Percentiles rank a stretch among this genome's conserved stretches.
phyloP scores from a whole-genome alignment of 2,797 vertebrate genomes.

The Lycodopsis pacificus region DNA sequence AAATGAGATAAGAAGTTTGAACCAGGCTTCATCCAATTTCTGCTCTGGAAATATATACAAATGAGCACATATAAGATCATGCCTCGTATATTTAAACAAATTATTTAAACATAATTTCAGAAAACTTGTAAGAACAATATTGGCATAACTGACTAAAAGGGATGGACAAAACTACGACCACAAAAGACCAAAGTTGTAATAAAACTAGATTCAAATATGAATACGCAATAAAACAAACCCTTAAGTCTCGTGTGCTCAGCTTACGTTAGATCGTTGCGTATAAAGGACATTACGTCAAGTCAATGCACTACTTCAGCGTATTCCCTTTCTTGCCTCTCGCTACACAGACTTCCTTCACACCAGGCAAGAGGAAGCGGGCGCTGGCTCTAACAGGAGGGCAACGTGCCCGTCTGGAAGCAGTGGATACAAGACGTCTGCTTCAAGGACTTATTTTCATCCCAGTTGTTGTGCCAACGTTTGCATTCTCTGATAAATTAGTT shows the following conservation, averaged over 20 bases:
- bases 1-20: no score
- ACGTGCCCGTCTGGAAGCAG: not conserved
- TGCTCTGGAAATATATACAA: not conserved
- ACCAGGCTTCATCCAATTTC: not conserved
- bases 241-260: no score
- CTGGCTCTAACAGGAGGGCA: not conserved
- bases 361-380: not conserved
- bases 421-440: not conserved
- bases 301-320: no score
- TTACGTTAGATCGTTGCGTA: no score
- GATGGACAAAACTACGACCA: not conserved
- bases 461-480: not conserved
- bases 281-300: no score
- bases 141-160: not conserved
- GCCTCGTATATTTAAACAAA: not conserved
- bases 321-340: not conserved
- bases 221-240: no score
- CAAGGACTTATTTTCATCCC: slow-evolving; percentile 3
- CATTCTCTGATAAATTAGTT: not conserved
- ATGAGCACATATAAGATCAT: not conserved
- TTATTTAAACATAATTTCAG: not conserved
- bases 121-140: not conserved
- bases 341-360: not conserved
- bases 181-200: not conserved
- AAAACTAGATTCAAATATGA: not conserved